Evolutionary conservation across 1,140 invertebrate genomes (phyloP).

Genomic region (Euglossa dilemma): DNA sequence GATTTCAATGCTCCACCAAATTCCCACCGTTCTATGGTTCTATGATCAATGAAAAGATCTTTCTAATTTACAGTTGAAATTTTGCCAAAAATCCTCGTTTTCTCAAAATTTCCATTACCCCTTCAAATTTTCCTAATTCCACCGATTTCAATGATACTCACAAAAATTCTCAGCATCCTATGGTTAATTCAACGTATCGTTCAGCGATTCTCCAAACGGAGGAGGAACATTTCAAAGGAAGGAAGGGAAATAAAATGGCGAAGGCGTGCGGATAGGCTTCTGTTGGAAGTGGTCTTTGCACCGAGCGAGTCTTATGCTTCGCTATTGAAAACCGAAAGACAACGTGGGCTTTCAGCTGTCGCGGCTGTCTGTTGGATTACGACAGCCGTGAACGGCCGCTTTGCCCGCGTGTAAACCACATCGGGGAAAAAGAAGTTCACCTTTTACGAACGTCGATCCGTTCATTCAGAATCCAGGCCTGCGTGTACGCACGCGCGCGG

Average conservation of each 20-base stretch:
- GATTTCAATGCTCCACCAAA: too few species aligned
- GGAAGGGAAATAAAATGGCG: constrained; percentile 2
- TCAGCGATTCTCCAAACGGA: too few species aligned
- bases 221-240: background rate
- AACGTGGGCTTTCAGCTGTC: constrained; percentile 52
- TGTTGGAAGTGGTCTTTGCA: background rate
- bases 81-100: too few species aligned
- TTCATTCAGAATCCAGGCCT: constrained; percentile 25
- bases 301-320: background rate
- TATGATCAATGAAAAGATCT: too few species aligned
- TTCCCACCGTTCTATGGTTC: too few species aligned
- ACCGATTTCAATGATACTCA: too few species aligned
- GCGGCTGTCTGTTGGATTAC: constrained; percentile 41
- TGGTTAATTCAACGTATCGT: too few species aligned
- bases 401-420: constrained; percentile 25
- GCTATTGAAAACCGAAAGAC: constrained; percentile 18
- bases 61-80: too few species aligned
- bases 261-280: background rate
- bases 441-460: constrained; percentile 21
- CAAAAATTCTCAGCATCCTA: too few species aligned
- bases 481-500: background rate
- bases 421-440: constrained; percentile 30
- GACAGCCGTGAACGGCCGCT: constrained; percentile 35
- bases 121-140: too few species aligned
- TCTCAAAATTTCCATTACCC: too few species aligned